These are phyloP conservation scores for Nesogale talazaci DNA, from an alignment of 2,113 vertebrate species.

Conservation along the genomic window DNA sequence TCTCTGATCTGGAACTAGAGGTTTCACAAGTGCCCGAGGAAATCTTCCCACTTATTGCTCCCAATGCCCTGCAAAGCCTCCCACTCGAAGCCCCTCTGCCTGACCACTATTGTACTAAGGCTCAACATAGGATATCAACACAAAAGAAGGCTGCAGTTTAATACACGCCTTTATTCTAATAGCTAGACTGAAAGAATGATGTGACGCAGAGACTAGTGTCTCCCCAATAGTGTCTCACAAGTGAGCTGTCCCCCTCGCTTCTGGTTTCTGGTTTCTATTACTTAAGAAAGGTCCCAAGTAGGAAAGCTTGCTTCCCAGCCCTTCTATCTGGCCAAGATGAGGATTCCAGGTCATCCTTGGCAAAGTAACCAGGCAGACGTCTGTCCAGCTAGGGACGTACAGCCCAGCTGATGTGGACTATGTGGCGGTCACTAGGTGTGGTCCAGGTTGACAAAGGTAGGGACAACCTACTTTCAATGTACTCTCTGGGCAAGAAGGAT, in stretches of 20 bases:
- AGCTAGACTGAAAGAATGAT: neutral
- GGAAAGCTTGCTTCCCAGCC: neutral
- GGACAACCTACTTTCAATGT: neutral
- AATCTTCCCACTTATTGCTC: neutral
- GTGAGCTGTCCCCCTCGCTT: neutral
- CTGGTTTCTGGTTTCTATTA: slow-evolving; percentile 1
- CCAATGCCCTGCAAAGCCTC: neutral
- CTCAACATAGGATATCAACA: slow-evolving; percentile 18
- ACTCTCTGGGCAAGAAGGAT: neutral
- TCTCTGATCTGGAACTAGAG: neutral
- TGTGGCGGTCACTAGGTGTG: neutral
- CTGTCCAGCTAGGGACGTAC: slow-evolving; percentile 25
- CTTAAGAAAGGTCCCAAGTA: slow-evolving; percentile 58
- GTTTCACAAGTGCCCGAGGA: neutral
- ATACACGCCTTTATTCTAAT: neutral
- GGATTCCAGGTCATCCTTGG: slow-evolving; percentile 22
- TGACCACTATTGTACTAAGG: neutral
- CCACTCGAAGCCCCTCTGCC: neutral
- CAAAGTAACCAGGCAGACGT: slow-evolving; percentile 25
- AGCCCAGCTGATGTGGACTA: neutral
- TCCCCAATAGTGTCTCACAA: too few species aligned
- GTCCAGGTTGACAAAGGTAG: neutral
- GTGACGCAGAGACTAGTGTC: neutral
- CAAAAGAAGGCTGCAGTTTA: neutral
- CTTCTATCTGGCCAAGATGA: slow-evolving; percentile 53